These are phyloP conservation scores for Hydrocynus forskahlii DNA, from an alignment of 2,797 vertebrate species.

Conservation along the genomic window DNA sequence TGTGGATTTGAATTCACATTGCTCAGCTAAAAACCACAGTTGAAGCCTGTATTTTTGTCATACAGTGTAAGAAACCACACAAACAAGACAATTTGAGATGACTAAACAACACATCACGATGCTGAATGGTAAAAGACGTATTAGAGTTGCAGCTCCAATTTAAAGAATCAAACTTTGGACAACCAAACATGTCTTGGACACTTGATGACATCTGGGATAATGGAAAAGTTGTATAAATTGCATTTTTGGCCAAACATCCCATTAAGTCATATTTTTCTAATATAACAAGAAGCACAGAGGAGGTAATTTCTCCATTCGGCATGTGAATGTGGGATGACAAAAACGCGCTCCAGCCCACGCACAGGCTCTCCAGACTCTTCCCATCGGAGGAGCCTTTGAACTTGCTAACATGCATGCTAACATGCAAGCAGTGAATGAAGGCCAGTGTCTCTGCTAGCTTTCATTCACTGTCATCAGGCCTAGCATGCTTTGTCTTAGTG, in stretches of 20 bases:
- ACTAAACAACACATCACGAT: no score
- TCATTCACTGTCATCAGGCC: background rate
- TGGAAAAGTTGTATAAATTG: background rate
- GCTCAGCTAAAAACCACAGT: background rate
- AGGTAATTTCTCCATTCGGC: background rate
- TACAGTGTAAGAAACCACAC: background rate
- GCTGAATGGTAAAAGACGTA: no score
- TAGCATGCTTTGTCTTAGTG: background rate
- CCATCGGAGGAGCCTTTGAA: no score
- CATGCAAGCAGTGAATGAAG: background rate
- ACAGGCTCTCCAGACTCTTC: background rate
- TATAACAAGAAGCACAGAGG: background rate
- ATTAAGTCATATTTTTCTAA: no score
- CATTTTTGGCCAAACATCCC: background rate
- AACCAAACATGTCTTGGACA: background rate
- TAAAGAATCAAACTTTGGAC: background rate
- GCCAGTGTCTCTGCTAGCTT: background rate
- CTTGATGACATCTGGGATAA: background rate
- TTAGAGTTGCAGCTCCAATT: background rate
- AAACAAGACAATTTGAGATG: background rate
- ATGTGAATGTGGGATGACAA: constrained; percentile 3
- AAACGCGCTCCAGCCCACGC: constrained; percentile 15
- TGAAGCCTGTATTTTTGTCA: background rate
- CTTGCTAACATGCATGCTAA: background rate
- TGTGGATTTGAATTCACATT: background rate